Evolutionary conservation across 2,888 invertebrate species (phyloP).

Genomic region (Polydrusus pterygomalis): DNA sequence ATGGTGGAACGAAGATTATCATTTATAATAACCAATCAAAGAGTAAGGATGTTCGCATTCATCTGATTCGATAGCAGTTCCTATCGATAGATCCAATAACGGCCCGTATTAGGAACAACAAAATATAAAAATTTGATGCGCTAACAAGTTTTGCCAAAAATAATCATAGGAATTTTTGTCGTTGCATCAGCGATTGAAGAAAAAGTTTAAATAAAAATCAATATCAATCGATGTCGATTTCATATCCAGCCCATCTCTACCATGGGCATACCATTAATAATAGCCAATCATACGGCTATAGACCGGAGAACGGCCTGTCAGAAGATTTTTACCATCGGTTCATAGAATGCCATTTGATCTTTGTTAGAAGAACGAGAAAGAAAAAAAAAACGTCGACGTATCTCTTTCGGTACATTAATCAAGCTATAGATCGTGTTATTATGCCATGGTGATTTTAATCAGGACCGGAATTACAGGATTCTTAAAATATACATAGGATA

Average conservation of each 20-base stretch:
- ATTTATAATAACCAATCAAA: constrained; percentile 38
- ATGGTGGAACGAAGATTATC: constrained; percentile 34
- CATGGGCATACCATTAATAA: constrained; percentile 44
- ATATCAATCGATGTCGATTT: background rate
- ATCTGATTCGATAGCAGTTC: background rate
- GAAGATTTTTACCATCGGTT: constrained; percentile 43
- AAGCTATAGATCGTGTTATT: constrained; percentile 45
- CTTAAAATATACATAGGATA: too few species aligned
- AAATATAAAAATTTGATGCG: too few species aligned
- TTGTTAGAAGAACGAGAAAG: constrained; percentile 43
- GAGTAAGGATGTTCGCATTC: constrained; percentile 16
- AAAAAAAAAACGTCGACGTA: constrained; percentile 41
- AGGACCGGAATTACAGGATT: constrained; percentile 15
- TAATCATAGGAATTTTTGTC: too few species aligned
- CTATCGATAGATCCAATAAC: too few species aligned
- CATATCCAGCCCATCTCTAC: constrained; percentile 14
- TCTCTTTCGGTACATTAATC: constrained; percentile 47
- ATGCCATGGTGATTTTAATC: constrained; percentile 37
- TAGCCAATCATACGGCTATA: constrained; percentile 51
- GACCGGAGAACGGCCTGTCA: constrained; percentile 45
- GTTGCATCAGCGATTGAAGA: too few species aligned
- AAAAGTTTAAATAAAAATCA: too few species aligned
- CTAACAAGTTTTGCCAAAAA: too few species aligned
- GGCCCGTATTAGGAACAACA: too few species aligned
- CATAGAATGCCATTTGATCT: constrained; percentile 47